Base-by-base conservation (phyloP, 2,888 invertebrate genomes). In the Lomographa bimaculata region DNA sequence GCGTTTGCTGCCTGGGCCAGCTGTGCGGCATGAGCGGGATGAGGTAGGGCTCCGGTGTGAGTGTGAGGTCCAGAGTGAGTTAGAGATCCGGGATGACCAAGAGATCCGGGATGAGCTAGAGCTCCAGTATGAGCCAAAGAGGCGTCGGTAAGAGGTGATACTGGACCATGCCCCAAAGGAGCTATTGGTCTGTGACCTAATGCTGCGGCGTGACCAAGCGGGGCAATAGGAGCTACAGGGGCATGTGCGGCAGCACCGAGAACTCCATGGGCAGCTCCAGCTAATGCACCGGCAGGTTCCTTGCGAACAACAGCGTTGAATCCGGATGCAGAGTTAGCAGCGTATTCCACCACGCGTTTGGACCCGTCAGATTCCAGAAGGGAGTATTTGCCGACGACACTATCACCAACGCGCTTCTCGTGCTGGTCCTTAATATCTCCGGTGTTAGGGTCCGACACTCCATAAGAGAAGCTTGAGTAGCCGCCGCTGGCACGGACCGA, bases 371-470 rank as follows among this genome's bases (percentile, higher is more conserved):
- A 83, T 57, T 90, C 65, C 74, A 92, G 61, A 17, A 79, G 64
- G n/a, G 80, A 80, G 58, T 80, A 80, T 60, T 80, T 76, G 11
- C 80, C 79, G 21, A 90, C 90, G n/a, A 92, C 92, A 41, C 86
- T 90, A 67, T 91, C 91, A 8, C 92, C 92, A 30, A 89, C 85
- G 7, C 92, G 90, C 11, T 87, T 89, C 71, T 92, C 92, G 29
- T 90, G 90, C 66, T 91, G 92, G 34, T 74, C 76, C 44, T 80
- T 79, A 19, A 77, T 59, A 42, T 79, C 80, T 20, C 79, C 79
- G 17, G 80, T 80, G 57, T 75, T 67, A 3, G 79, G 80, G 50
- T 80, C 80, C 26, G 75, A 70, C 3, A 80, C 80, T 12, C 78
- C 79, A 43, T 80, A 80, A 3, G 79, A 78, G 53, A 79, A 80